These are phyloP conservation scores for Aplidium turbinatum DNA, from an alignment of 23 tunicate genomes.

Conservation along the genomic window DNA sequence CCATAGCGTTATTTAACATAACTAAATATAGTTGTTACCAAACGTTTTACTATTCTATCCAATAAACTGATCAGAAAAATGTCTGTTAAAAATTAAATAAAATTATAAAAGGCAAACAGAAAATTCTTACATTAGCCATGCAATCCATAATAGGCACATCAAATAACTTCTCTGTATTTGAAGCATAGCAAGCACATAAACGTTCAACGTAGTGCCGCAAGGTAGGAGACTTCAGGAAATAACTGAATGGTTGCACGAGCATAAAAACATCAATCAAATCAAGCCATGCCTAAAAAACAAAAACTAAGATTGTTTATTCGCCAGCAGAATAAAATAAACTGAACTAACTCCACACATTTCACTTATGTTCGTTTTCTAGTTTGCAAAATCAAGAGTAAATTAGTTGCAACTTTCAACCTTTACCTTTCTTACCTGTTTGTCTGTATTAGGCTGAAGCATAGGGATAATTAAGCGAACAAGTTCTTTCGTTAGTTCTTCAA, in stretches of 20 bases:
- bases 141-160: constrained; percentile 62
- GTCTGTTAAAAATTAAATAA: too few species aligned
- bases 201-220: constrained; percentile 79
- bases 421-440: constrained; percentile 63
- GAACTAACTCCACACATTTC: too few species aligned
- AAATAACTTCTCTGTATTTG: constrained; percentile 39
- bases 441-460: constrained; percentile 62
- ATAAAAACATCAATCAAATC: constrained; percentile 50
- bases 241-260: constrained; percentile 47
- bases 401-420: too few species aligned
- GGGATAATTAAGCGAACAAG: constrained; percentile 49
- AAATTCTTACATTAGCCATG: constrained; percentile 51
- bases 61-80: too few species aligned
- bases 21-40: too few species aligned
- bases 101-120: too few species aligned
- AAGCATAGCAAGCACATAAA: constrained; percentile 29
- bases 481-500: constrained; percentile 65
- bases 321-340: too few species aligned
- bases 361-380: too few species aligned
- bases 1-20: too few species aligned
- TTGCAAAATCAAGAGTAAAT: too few species aligned
- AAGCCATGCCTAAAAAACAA: constrained; percentile 63
- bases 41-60: too few species aligned
- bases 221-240: constrained; percentile 30
- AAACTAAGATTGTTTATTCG: too few species aligned